These are phyloP conservation scores for Stomorhina lunata DNA, from an alignment of 2,888 invertebrate species.

Conservation along the genomic window DNA sequence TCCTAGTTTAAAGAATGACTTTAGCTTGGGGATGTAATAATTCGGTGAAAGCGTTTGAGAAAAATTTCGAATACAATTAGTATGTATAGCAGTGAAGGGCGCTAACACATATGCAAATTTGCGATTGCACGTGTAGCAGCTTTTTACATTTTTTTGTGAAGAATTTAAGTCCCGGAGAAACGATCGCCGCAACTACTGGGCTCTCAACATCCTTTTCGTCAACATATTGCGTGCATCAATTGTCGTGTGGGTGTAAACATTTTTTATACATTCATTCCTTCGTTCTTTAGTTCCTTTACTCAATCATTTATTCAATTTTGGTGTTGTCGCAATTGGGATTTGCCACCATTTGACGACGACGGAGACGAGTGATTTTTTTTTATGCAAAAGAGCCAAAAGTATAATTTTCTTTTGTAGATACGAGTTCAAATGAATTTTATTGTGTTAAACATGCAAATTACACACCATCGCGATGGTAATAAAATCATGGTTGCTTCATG, in stretches of 20 bases:
- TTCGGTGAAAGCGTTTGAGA: too few species aligned
- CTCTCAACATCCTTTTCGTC: slow-evolving; percentile 51
- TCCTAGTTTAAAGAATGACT: too few species aligned
- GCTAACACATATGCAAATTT: too few species aligned
- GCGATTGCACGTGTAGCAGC: too few species aligned
- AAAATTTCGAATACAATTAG: too few species aligned
- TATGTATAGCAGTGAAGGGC: too few species aligned
- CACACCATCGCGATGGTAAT: slow-evolving; percentile 70
- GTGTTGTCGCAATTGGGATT: slow-evolving; percentile 68
- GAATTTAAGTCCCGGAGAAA: too few species aligned
- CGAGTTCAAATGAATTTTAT: slow-evolving; percentile 67
- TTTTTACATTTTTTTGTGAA: too few species aligned
- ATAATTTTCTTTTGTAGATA: slow-evolving; percentile 31
- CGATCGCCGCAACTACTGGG: too few species aligned
- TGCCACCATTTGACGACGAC: slow-evolving; percentile 21
- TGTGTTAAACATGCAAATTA: slow-evolving; percentile 77
- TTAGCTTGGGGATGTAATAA: too few species aligned
- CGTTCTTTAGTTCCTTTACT: slow-evolving; percentile 16
- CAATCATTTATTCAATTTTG: slow-evolving; percentile 53
- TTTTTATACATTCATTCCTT: slow-evolving; percentile 38
- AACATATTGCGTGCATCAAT: slow-evolving; percentile 66
- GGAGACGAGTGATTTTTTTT: neutral
- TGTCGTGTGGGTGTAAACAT: slow-evolving; percentile 61
- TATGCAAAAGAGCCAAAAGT: neutral
- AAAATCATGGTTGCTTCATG: slow-evolving; percentile 69